phyloP scores from a whole-genome alignment of 2,888 invertebrate species.

The Dynastes hyllus region DNA sequence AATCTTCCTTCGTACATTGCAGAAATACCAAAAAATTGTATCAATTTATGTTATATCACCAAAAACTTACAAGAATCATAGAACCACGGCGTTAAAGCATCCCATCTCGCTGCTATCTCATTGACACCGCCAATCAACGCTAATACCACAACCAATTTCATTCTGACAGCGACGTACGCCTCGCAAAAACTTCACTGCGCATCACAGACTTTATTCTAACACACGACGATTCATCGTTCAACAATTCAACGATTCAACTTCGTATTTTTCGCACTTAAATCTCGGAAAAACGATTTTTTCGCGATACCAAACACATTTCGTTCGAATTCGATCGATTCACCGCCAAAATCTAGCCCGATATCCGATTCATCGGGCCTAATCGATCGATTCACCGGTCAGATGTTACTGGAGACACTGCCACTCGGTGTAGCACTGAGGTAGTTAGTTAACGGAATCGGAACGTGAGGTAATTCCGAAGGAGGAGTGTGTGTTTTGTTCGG shows the following conservation, averaged over 20 bases:
- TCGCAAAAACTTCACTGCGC: neutral
- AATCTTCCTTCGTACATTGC: no score
- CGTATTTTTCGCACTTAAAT: neutral
- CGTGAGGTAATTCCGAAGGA: neutral
- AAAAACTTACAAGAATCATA: conserved; percentile 74
- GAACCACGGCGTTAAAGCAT: conserved; percentile 74
- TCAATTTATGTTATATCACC: neutral
- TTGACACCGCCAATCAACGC: conserved; percentile 53
- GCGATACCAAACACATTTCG: neutral
- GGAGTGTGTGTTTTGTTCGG: neutral
- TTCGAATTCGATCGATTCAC: neutral
- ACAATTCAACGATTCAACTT: neutral
- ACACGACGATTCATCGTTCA: no score
- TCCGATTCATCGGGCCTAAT: neutral
- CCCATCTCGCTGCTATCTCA: conserved; percentile 66
- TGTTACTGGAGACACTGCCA: neutral
- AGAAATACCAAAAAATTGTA: neutral
- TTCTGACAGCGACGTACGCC: neutral
- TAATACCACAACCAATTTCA: conserved; percentile 49
- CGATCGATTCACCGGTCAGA: conserved; percentile 20
- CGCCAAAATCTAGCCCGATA: neutral
- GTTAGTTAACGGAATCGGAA: no score
- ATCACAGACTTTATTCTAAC: neutral
- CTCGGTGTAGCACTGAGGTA: neutral
- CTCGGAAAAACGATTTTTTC: neutral